Base-by-base conservation (phyloP, 2,888 invertebrate species). In the Seladonia tumulorum region DNA sequence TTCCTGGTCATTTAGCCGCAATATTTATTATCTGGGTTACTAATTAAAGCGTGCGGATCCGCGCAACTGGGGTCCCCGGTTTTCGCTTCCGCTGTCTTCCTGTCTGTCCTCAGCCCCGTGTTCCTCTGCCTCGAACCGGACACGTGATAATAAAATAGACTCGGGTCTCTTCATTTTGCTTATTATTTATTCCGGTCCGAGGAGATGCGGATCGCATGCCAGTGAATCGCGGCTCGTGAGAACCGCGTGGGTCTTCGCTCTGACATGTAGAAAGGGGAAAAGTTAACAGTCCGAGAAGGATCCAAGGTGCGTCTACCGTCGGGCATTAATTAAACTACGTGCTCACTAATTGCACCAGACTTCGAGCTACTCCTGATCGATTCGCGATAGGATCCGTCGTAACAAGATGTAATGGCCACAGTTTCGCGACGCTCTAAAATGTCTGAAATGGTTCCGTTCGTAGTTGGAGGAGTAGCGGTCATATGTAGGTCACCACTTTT, bases 1-100 rank as follows among this genome's bases (percentile, higher is more conserved):
- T 75, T 83, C 79, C 81, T 83, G 81, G 78, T 80, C 70, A 77
- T 77, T 68, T 60, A 49, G 66, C 49, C 47, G 60, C 79, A 76
- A 81, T 83, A 66, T 70, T 80, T 79, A 68, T 85, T 80, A 88
- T 88, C 88, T 87, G 80, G 88, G 87, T 88, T 89, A 87, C 79
- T 87, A 88, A 88, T 88, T 81, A 87, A 82, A 74, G 81, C 76
- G 80, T 49, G 60, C 63, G 82, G 79, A 76, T 75, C 82, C 12
- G 78, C 12, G 78, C 76, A 81, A 87, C 83, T 76, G 83, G 88
- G 85, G 86, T 74, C 81, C 77, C 73, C 66, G 78, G 77, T 85
- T 85, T 77, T 84, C 81, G 81, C 83, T 75, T 84, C 78, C 78
- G 70, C 81, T 79, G 82, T 82, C 86, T 84, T 81, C 81, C 80